phyloP scores from a whole-genome alignment of 2,797 vertebrate species.

The Sciurus vulgaris region DNA sequence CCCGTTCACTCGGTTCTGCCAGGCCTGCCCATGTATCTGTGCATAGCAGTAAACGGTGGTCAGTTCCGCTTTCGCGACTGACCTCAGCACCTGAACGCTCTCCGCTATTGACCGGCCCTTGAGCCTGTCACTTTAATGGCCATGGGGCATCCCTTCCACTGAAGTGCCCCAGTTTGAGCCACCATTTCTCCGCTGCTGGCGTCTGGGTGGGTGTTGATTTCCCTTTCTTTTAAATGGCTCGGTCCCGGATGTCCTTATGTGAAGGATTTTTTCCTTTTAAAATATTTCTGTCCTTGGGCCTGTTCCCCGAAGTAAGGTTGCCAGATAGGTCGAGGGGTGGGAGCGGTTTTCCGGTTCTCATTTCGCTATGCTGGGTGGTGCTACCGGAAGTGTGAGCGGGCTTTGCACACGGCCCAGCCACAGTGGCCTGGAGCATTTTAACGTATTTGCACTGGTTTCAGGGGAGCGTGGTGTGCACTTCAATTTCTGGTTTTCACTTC shows the following conservation, averaged over 20 bases:
- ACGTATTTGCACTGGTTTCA: neutral
- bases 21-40: constrained; percentile 77
- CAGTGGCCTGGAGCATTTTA: neutral
- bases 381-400: neutral
- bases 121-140: constrained; percentile 71
- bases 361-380: accelerated
- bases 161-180: neutral
- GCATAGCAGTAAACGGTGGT: constrained; percentile 71
- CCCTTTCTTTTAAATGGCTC: constrained; percentile 49
- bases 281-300: constrained; percentile 61
- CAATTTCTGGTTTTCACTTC: neutral
- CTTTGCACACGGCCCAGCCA: neutral
- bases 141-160: constrained; percentile 3
- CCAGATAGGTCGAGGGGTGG: constrained; percentile 51
- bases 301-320: constrained; percentile 65
- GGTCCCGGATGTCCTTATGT: constrained; percentile 32
- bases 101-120: constrained; percentile 68
- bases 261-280: constrained; percentile 64
- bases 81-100: constrained; percentile 69
- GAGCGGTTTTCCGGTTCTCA: constrained; percentile 10
- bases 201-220: neutral
- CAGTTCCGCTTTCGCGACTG: neutral
- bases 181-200: constrained; percentile 12
- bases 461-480: neutral
- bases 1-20: constrained; percentile 44